Conservation (phyloP, 2,797 vertebrate genomes). For the Nannoperca australis region DNA sequence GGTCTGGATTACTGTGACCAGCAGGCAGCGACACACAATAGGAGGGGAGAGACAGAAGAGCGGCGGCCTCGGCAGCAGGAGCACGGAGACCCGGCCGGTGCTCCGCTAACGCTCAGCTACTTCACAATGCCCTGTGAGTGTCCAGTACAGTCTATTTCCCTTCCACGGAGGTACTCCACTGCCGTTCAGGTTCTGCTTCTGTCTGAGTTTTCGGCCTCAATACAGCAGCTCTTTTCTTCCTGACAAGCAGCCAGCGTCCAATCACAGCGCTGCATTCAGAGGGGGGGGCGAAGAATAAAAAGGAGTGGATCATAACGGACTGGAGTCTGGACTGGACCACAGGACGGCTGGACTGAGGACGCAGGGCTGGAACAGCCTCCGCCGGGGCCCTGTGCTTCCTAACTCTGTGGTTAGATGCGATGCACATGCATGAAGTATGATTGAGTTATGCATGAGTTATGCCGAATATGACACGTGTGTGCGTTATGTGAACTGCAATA, state of each 20-base stretch:
- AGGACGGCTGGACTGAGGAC: neutral
- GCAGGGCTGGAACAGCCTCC: neutral
- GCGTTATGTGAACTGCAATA: neutral
- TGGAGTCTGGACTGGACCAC: conserved; percentile 40
- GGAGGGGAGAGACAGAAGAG: conserved; percentile 12
- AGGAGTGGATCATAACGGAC: conserved; percentile 51
- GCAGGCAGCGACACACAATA: conserved; percentile 40
- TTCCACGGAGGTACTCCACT: conserved; percentile 13
- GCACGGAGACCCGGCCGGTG: neutral
- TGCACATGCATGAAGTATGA: neutral
- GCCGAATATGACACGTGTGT: neutral
- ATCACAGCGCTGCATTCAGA: conserved; percentile 64
- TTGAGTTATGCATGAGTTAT: no score
- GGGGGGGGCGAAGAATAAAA: conserved; percentile 38
- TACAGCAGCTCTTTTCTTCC: conserved; percentile 78
- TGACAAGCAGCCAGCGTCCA: conserved; percentile 73
- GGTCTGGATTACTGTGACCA: conserved; percentile 51
- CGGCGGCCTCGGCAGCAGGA: conserved; percentile 40
- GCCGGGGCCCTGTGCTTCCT: neutral
- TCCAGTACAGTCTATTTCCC: conserved; percentile 5
- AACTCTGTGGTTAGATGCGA: neutral
- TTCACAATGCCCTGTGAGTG: conserved; percentile 1
- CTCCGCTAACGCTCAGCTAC: neutral
- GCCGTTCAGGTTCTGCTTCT: conserved; percentile 31
- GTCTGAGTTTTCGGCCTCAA: conserved; percentile 73